phyloP scores from a whole-genome alignment of 2,888 invertebrate genomes.

The Fragum sueziense region DNA sequence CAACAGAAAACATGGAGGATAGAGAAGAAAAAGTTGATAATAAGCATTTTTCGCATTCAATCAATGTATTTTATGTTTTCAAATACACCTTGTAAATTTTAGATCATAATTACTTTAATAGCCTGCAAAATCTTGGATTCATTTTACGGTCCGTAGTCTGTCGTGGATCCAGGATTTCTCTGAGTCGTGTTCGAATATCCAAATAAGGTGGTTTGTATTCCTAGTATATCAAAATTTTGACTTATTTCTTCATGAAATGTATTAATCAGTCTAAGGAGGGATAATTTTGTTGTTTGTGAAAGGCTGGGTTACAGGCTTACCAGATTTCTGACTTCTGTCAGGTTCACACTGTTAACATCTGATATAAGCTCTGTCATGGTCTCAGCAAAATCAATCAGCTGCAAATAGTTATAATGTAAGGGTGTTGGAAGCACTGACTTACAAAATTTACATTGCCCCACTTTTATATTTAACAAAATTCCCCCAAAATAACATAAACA shows the following conservation, averaged over 20 bases:
- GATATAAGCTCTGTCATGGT: constrained; percentile 5
- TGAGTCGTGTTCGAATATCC: no score
- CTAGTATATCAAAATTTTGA: background rate
- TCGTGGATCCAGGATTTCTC: no score
- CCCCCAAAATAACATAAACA: background rate
- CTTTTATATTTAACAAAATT: background rate
- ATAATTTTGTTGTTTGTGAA: background rate
- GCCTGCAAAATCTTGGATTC: no score
- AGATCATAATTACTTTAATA: no score
- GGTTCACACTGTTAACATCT: constrained; percentile 14
- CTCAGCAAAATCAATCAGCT: constrained; percentile 24
- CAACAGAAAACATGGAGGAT: no score
- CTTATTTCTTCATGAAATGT: background rate
- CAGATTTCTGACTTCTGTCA: constrained; percentile 21
- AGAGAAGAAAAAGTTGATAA: no score
- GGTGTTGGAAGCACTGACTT: background rate
- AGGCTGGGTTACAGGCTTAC: constrained; percentile 9
- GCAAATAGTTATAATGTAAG: background rate
- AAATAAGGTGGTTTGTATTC: no score
- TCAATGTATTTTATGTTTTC: no score
- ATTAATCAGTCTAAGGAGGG: background rate
- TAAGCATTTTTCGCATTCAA: no score
- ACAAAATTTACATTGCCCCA: background rate
- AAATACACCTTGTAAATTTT: no score
- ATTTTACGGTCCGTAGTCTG: no score